Evolutionary conservation across 92 coral and sea anemone species (phyloP).

Genomic region (Zoanthus solanderi): DNA sequence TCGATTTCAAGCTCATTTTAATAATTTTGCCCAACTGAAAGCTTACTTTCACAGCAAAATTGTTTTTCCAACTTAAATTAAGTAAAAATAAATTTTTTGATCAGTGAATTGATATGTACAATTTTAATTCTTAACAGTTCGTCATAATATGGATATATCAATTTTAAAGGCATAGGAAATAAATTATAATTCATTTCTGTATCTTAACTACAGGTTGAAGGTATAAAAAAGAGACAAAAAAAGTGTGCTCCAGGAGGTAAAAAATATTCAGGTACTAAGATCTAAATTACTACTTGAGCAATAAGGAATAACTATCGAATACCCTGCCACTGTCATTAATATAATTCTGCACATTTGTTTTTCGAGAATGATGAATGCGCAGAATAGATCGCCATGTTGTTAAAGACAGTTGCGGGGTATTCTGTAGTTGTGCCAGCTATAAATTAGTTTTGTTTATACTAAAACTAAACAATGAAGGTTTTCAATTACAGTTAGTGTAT

Average conservation of each 20-base stretch:
- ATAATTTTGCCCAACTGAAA: not conserved
- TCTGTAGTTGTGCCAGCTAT: not conserved
- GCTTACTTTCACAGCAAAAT: slow-evolving; percentile 10
- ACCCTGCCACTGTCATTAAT: not conserved
- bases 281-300: not conserved
- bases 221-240: slow-evolving; percentile 15
- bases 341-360: no score
- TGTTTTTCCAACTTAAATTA: not conserved
- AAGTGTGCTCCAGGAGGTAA: slow-evolving; percentile 19
- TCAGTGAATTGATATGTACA: slow-evolving; percentile 3
- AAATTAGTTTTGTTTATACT: slow-evolving; percentile 7
- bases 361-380: not conserved
- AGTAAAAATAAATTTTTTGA: not conserved
- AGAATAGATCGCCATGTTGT: not conserved
- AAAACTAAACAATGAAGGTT: slow-evolving; percentile 4
- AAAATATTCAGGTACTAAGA: slow-evolving; percentile 30
- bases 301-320: not conserved
- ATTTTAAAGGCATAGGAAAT: slow-evolving; percentile 23
- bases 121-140: not conserved
- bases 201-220: slow-evolving; percentile 25
- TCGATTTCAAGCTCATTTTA: slow-evolving; percentile 15
- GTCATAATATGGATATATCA: not conserved
- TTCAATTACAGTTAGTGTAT: not conserved
- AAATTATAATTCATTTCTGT: slow-evolving; percentile 12
- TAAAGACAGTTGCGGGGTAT: no score